phyloP scores from a whole-genome alignment of 2,888 invertebrate species.

The Drosophila mimetica region DNA sequence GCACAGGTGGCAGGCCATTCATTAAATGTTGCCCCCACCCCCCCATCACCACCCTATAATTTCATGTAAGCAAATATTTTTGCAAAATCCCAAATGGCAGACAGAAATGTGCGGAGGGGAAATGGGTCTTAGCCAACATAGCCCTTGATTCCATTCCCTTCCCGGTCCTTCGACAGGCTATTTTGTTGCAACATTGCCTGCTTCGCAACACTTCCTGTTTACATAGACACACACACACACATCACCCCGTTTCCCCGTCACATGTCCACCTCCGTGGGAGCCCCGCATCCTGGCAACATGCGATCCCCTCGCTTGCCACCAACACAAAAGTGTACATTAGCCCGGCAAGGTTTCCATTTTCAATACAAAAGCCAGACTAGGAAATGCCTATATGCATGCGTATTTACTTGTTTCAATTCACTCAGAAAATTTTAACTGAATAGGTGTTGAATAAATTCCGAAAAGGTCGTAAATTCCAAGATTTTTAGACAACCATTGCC shows the following conservation, averaged over 20 bases:
- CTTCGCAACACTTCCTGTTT: conserved; percentile 76
- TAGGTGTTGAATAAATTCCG: not conserved
- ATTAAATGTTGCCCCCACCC: conserved; percentile 73
- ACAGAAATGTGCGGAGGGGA: not conserved
- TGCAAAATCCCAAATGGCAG: conserved; percentile 34
- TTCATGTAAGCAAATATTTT: conserved; percentile 76
- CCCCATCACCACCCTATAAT: too few relatives aligned
- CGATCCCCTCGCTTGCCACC: conserved; percentile 19
- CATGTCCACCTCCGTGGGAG: conserved; percentile 7
- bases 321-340: conserved; percentile 66
- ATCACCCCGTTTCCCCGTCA: conserved; percentile 40
- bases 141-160: conserved; percentile 42
- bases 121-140: conserved; percentile 24
- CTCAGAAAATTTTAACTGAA: not conserved
- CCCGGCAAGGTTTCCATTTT: conserved; percentile 67
- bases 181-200: conserved; percentile 60
- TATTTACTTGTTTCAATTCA: conserved; percentile 16
- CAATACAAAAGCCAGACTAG: conserved; percentile 58
- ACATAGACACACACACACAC: conserved; percentile 74
- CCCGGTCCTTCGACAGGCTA: conserved; percentile 32
- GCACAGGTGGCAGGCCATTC: conserved; percentile 62
- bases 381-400: conserved; percentile 20
- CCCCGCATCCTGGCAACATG: not conserved
- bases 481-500: not conserved
- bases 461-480: too few relatives aligned